Evolutionary conservation across 1,140 invertebrate species (phyloP).

Genomic region (Callitettix versicolor): DNA sequence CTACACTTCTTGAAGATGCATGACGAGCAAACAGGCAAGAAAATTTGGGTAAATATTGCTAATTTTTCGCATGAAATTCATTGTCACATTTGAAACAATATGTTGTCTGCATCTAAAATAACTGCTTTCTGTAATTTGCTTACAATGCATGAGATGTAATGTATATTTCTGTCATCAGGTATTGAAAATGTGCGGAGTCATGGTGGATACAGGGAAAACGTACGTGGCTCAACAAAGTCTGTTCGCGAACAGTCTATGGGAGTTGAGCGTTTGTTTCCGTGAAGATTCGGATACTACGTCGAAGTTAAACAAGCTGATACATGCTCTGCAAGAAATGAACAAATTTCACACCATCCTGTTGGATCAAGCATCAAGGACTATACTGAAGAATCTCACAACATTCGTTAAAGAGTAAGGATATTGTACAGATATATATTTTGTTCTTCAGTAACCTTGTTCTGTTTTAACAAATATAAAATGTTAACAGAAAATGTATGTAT

Average conservation of each 20-base stretch:
- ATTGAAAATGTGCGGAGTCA: constrained; percentile 67
- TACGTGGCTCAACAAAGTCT: constrained; percentile 76
- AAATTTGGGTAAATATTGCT: background rate
- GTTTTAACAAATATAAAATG: too few species aligned
- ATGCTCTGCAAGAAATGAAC: constrained; percentile 74
- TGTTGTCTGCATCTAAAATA: constrained; percentile 3
- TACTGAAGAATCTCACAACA: constrained; percentile 75
- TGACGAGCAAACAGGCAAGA: background rate
- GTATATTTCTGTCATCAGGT: constrained; percentile 39
- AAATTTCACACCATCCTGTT: constrained; percentile 83
- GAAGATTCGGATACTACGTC: constrained; percentile 57
- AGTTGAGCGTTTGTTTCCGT: constrained; percentile 64
- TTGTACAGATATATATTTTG: too few species aligned
- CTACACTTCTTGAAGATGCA: too few species aligned
- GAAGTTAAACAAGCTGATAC: constrained; percentile 60
- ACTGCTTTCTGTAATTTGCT: too few species aligned
- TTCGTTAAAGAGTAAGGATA: constrained; percentile 83
- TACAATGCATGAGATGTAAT: background rate
- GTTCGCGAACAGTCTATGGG: constrained; percentile 75
- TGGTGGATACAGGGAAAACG: constrained; percentile 79
- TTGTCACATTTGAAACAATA: constrained; percentile 2
- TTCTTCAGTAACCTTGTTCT: too few species aligned
- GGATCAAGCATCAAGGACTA: constrained; percentile 80
- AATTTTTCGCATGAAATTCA: background rate
- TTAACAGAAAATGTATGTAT: too few species aligned